phyloP scores from a whole-genome alignment of 2,797 vertebrate genomes.

The Sarcoramphus papa region DNA sequence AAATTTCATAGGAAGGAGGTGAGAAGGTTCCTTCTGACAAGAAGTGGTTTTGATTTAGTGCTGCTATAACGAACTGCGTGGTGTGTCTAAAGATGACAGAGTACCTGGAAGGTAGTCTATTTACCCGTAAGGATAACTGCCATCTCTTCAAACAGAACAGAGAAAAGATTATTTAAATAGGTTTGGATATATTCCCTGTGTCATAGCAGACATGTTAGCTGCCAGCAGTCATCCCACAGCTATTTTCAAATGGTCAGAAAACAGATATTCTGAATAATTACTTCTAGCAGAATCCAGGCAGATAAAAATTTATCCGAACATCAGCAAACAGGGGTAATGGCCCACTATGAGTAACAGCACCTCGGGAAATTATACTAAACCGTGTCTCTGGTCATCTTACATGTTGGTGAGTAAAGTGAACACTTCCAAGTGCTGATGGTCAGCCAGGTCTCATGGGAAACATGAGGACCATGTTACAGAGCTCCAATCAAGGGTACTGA shows the following conservation, averaged over 20 bases:
- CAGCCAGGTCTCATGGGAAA: background rate
- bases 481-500: background rate
- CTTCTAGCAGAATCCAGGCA: background rate
- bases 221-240: background rate
- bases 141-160: background rate
- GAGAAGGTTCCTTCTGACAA: background rate
- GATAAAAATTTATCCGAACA: background rate
- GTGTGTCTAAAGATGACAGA: background rate
- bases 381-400: fast-evolving
- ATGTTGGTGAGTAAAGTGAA: fast-evolving
- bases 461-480: fast-evolving
- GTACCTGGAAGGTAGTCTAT: background rate
- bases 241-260: background rate
- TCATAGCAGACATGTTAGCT: background rate
- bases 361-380: fast-evolving
- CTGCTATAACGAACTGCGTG: background rate
- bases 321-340: fast-evolving
- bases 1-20: background rate
- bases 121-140: background rate
- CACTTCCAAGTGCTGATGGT: fast-evolving
- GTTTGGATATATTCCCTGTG: background rate
- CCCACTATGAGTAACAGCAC: background rate
- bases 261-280: background rate
- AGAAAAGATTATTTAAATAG: background rate
- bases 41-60: conserved; percentile 3